Evolutionary conservation across 2,888 invertebrate genomes (phyloP).

Genomic region (Tachina fera): DNA sequence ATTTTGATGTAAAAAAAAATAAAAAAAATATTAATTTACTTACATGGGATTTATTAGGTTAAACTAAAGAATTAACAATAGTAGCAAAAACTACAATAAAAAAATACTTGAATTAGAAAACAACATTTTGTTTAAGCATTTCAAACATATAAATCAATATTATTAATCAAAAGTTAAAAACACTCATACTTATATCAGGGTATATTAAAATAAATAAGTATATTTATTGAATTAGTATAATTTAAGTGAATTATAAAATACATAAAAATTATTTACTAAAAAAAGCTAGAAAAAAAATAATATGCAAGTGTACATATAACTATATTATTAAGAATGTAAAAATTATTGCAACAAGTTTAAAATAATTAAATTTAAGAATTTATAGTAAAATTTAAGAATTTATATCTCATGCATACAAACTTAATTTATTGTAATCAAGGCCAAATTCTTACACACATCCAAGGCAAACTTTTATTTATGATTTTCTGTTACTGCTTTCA

Average conservation of each 20-base stretch:
- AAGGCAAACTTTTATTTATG: no score
- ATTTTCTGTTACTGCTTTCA: no score
- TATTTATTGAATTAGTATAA: background rate
- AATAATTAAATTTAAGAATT: no score
- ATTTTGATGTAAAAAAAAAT: no score
- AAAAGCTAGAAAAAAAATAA: background rate
- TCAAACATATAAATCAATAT: slow-evolving; percentile 27
- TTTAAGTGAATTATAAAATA: slow-evolving; percentile 26
- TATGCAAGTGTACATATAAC: background rate
- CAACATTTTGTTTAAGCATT: slow-evolving; percentile 3
- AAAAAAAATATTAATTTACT: slow-evolving; percentile 23
- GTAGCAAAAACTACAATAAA: no score
- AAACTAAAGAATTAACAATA: background rate
- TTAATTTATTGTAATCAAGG: no score
- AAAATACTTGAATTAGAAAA: background rate
- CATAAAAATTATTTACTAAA: slow-evolving; percentile 19
- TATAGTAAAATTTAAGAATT: no score
- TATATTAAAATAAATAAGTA: slow-evolving; percentile 48
- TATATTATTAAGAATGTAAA: background rate
- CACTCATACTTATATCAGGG: slow-evolving; percentile 70
- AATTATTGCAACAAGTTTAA: background rate
- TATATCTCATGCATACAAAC: no score
- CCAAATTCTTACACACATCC: no score
- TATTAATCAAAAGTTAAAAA: slow-evolving; percentile 70
- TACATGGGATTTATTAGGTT: slow-evolving; percentile 43